Base-by-base conservation (phyloP, 2,888 invertebrate species). In the Coremacera marginata region DNA sequence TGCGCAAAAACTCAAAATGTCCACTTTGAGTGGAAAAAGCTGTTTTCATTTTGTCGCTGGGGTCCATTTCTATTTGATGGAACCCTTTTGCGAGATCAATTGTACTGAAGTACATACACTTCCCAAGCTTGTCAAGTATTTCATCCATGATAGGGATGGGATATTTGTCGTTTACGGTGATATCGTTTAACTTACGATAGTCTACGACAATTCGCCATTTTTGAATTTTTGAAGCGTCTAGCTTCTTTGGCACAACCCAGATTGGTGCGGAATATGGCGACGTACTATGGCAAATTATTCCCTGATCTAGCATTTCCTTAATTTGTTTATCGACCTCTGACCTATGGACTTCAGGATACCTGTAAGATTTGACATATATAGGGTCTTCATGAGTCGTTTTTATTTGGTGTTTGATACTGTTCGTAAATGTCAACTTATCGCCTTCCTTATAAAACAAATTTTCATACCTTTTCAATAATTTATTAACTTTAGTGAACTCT, bases 71-170 rank as follows among this genome's bases (percentile, higher is more conserved):
- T 31, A 31, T 31, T 31, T 31, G 31, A 31, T 31, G 31, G 31
- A 31, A 31, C 3, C 31, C 31, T 31, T 31, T 31, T 31, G 31
- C 31, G 31, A 31, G 31, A 31, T 31, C 31, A 31, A 75, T 25
- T 4, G 68, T 75, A n/a, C 57, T 60, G n/a, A 73, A 73, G 11
- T 49, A 63, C 31, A 27, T 62, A 25, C 63, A 44, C 22, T 34
- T 62, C 16, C 73, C 73, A 0, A 63, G 49, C 5, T 73, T 73
- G 51, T 73, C 62, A 2, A 73, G 44, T 4, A 75, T 67, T 70
- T 70, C 70, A 19, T 70, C 65, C 44, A 75, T 74, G 25, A 31
- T 52, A 0, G 70, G 77, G 2, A 77, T 52, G n/a, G 52, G 16
- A n/a, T 14, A 31, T 31, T 31, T 31, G 31, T 31, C 31, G 31